A percentile compares a stretch with the other conserved stretches of the same genome.
These are phyloP conservation scores for Paramisgurnus dabryanus DNA, from an alignment of 2,113 vertebrate species.

Conservation along the genomic window DNA sequence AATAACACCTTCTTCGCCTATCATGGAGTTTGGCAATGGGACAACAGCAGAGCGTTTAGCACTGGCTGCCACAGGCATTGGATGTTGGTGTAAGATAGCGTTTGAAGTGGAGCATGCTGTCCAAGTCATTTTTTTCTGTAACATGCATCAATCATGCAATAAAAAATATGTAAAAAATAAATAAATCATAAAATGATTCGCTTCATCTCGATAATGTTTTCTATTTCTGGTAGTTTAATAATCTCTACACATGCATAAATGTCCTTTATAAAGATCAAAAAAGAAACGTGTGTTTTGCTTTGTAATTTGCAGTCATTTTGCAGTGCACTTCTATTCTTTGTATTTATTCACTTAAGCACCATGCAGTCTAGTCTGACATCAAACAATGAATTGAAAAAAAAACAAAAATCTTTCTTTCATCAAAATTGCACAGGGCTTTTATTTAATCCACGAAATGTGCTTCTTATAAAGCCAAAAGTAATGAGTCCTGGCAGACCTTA, in stretches of 20 bases:
- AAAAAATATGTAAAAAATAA: conserved; percentile 4
- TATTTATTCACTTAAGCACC: background rate
- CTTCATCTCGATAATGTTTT: background rate
- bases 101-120: conserved; percentile 45
- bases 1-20: background rate
- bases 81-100: conserved; percentile 44
- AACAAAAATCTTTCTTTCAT: background rate
- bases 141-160: conserved; percentile 2
- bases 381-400: conserved; percentile 1
- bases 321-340: background rate
- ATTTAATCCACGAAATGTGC: background rate
- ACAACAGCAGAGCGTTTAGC: conserved; percentile 51
- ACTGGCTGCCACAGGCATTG: conserved; percentile 31
- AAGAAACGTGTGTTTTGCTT: no score
- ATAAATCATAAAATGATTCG: background rate
- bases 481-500: conserved; percentile 6
- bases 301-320: background rate
- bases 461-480: background rate
- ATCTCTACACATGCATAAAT: background rate
- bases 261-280: background rate
- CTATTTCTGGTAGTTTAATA: background rate
- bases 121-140: conserved; percentile 21
- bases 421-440: background rate
- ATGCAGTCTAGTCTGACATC: background rate
- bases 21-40: conserved; percentile 36